These are phyloP conservation scores for Marcusenius ussheri DNA, from an alignment of 2,113 vertebrate genomes.

Conservation along the genomic window DNA sequence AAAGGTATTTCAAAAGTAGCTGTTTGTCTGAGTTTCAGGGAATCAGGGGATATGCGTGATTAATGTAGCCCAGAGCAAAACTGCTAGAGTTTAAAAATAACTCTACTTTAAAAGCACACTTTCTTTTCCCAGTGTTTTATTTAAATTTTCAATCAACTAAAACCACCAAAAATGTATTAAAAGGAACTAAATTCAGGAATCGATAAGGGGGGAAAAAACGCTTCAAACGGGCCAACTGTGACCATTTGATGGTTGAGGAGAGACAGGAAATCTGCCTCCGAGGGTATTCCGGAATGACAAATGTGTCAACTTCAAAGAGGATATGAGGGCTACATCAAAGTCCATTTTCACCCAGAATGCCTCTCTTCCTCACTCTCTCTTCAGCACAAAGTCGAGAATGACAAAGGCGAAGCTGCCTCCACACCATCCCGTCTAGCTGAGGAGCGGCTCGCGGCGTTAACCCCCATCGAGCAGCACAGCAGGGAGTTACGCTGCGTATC, in stretches of 20 bases:
- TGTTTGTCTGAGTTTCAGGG: background rate
- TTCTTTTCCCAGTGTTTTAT: background rate
- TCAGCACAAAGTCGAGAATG: background rate
- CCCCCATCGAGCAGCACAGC: background rate
- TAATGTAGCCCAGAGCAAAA: background rate
- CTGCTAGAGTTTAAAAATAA: background rate
- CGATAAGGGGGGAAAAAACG: background rate
- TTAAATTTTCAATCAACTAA: background rate
- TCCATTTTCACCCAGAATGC: conserved; percentile 8
- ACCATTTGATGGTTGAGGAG: background rate
- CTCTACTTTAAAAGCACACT: background rate
- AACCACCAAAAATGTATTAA: background rate
- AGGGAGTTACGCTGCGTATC: background rate
- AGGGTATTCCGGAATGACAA: background rate
- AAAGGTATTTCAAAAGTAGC: background rate
- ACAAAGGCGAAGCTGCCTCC: background rate
- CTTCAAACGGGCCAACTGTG: background rate
- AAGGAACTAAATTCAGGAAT: background rate
- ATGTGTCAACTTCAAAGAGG: conserved; percentile 2
- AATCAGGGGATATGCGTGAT: background rate
- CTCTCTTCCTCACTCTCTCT: background rate
- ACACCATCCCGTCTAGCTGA: background rate
- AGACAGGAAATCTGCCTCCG: background rate
- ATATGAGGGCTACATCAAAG: conserved; percentile 1
- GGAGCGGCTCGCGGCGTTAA: background rate